A percentile compares a stretch with the other conserved stretches of the same genome.
Conservation (phyloP, 1,140 invertebrate genomes). For the Leptopilina clavipes region DNA sequence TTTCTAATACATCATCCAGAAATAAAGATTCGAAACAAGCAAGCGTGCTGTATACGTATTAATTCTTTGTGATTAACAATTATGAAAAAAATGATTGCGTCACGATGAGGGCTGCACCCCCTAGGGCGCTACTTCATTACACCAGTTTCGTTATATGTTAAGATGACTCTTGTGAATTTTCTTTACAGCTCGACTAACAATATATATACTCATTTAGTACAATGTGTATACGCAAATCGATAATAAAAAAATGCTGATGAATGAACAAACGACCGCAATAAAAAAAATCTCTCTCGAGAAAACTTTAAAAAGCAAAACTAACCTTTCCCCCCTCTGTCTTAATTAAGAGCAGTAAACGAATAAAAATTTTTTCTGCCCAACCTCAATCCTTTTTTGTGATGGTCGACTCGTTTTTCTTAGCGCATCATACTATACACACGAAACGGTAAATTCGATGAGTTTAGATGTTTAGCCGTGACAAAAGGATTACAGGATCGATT, state of each 20-base stretch:
- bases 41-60: neutral
- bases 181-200: neutral
- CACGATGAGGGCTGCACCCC: constrained; percentile 69
- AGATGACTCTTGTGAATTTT: constrained; percentile 55
- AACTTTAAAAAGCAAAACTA: neutral
- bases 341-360: constrained; percentile 20
- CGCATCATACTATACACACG: no score
- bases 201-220: neutral
- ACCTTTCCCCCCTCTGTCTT: constrained; percentile 2
- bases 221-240: neutral
- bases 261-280: neutral
- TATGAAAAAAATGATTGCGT: constrained; percentile 70
- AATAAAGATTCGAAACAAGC: constrained; percentile 5
- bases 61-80: constrained; percentile 47
- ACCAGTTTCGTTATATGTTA: constrained; percentile 63
- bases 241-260: neutral
- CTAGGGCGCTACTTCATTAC: constrained; percentile 70
- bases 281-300: no score
- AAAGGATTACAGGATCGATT: constrained; percentile 29
- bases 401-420: constrained; percentile 4
- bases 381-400: constrained; percentile 8
- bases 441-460: constrained; percentile 21
- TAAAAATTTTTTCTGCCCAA: neutral
- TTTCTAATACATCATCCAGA: neutral
- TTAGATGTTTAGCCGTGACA: constrained; percentile 31